Evolutionary conservation across 2,888 invertebrate species (phyloP).

Genomic region (Cataglyphis livida): DNA sequence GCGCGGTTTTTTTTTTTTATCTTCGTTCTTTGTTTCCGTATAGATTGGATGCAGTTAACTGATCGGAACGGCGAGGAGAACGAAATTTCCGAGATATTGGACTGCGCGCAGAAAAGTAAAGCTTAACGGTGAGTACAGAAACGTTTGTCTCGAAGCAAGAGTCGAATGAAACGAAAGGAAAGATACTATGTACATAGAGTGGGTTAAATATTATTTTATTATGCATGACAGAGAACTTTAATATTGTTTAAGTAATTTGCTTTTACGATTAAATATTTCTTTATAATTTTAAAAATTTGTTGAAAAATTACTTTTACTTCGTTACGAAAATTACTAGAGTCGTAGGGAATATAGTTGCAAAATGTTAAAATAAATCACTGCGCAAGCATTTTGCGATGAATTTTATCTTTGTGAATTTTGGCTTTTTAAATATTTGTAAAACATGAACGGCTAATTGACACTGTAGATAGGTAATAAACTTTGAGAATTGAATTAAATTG

Average conservation of each 20-base stretch:
- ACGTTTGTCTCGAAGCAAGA: constrained; percentile 14
- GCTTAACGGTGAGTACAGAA: constrained; percentile 38
- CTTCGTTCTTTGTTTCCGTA: constrained; percentile 12
- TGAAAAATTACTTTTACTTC: background rate
- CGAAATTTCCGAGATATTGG: constrained; percentile 31
- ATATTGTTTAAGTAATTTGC: background rate
- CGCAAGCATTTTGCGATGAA: background rate
- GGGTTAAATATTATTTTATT: background rate
- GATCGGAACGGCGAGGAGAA: constrained; percentile 32
- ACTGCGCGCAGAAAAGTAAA: constrained; percentile 27
- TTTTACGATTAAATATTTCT: background rate
- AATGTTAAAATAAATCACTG: background rate
- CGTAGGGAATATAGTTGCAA: background rate
- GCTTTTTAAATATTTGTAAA: constrained; percentile 8
- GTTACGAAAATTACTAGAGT: background rate
- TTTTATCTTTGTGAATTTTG: background rate
- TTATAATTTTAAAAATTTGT: background rate
- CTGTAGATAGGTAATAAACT: background rate
- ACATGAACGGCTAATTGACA: background rate
- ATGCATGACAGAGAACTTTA: background rate
- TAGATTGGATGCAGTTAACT: constrained; percentile 45
- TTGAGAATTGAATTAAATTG: constrained; percentile 21
- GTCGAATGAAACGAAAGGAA: background rate
- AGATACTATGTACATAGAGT: background rate
- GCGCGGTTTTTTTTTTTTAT: constrained; percentile 4